Evolutionary conservation across 1,140 invertebrate genomes (phyloP).

Genomic region (Tyrophagus putrescentiae): DNA sequence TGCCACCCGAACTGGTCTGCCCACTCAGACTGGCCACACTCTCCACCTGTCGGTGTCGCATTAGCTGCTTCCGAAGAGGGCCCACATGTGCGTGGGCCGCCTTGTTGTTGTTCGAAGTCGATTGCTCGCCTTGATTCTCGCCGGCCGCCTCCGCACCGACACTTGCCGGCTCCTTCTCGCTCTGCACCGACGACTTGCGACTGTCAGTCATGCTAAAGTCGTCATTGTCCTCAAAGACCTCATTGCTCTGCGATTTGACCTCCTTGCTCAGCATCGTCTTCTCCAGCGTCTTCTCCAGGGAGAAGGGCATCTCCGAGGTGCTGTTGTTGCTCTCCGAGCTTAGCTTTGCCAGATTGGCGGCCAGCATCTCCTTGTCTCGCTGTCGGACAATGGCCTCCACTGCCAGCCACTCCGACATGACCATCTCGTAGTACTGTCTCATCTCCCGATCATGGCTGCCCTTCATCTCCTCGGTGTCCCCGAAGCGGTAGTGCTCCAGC

Average conservation of each 20-base stretch:
- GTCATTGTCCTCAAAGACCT: constrained; percentile 38
- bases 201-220: constrained; percentile 26
- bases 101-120: constrained; percentile 1
- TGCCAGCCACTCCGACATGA: constrained; percentile 83
- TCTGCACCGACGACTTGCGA: constrained; percentile 15
- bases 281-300: constrained; percentile 27
- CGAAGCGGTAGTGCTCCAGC: constrained; percentile 67
- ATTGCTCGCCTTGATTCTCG: neutral
- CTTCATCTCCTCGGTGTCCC: constrained; percentile 51
- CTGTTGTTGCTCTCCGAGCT: constrained; percentile 22
- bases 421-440: constrained; percentile 61
- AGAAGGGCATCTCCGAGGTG: constrained; percentile 17
- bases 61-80: constrained; percentile 21
- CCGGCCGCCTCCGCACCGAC: neutral
- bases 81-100: too few species aligned
- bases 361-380: constrained; percentile 53
- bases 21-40: constrained; percentile 7
- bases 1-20: constrained; percentile 6
- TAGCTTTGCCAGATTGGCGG: constrained; percentile 42
- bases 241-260: constrained; percentile 39
- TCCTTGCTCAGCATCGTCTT: constrained; percentile 23
- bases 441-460: constrained; percentile 47
- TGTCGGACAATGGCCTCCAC: constrained; percentile 80
- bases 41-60: constrained; percentile 20
- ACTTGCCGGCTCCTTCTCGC: neutral